Evolutionary conservation across 2,113 vertebrate species (phyloP).

Genomic region (cat (Felis catus)): F.catus_Fca126_mat1.0 CM031421.1:84194501-84195000

Average conservation of each 20-base stretch:
- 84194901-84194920: not conserved
- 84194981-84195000: not conserved
- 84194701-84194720: not conserved
- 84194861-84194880: not conserved
- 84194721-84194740: not conserved
- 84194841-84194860: not conserved
- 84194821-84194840: not conserved
- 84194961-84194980: not conserved
- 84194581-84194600: not conserved
- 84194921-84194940: not conserved
- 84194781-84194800: not conserved
- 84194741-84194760: not conserved
- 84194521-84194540: not conserved
- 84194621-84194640: not conserved
- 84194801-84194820: not conserved
- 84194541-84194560: not conserved
- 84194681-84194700: not conserved
- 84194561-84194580: not conserved
- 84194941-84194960: not conserved
- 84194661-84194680: not conserved
- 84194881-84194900: not conserved
- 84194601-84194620: not conserved
- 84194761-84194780: not conserved
- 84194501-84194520: not conserved
- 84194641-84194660: not conserved